Base-by-base conservation (phyloP, 1,140 invertebrate species). In the Brachystomella parvula region DNA sequence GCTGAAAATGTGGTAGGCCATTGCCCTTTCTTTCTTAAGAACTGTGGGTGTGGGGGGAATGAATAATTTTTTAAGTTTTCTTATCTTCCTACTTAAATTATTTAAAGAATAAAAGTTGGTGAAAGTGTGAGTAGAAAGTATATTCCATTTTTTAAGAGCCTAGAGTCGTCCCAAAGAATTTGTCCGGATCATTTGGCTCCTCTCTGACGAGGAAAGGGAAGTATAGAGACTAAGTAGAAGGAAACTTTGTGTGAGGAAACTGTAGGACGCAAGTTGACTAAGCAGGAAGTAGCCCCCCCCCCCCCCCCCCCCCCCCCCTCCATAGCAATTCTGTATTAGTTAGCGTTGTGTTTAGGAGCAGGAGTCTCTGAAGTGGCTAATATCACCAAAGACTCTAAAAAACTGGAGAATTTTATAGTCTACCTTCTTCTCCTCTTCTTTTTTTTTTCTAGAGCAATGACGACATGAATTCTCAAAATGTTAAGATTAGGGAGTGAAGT, bases 401-500 rank as follows among this genome's bases (percentile, higher is more conserved):
- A 30, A 12, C 30, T 59, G 21, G 30, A n/a, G 3, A 30, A 26
- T 65, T 69, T 65, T 65, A 65, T 65, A 65, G 62, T 61, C 26
- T 44, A 61, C 64, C 63, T 65, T 56, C 60, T 28, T 59, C 29
- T 28, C 26, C 12, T 6, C 30, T 6, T 39, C 32, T 61, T 26
- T 39, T 2, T 3, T 26, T 59, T 12, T 30, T 29, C 21, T 15
- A 6, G 6, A 30, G 24, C 31, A 44, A 32, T 67, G 69, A 73
- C 71, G 72, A 72, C 72, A 72, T 66, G 72, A 73, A 73, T 73
- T 73, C 68, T 70, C 29, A 71, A 70, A 73, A 70, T 39, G 28
- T 64, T 32, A 62, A 70, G 70, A 73, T 71, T 71, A 73, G 63
- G 31, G 49, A 60, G 29, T 39, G 24, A 31, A 49, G 19, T 6